Conservation (phyloP, 2,113 vertebrate genomes). For the Corynorhinus townsendii region DNA sequence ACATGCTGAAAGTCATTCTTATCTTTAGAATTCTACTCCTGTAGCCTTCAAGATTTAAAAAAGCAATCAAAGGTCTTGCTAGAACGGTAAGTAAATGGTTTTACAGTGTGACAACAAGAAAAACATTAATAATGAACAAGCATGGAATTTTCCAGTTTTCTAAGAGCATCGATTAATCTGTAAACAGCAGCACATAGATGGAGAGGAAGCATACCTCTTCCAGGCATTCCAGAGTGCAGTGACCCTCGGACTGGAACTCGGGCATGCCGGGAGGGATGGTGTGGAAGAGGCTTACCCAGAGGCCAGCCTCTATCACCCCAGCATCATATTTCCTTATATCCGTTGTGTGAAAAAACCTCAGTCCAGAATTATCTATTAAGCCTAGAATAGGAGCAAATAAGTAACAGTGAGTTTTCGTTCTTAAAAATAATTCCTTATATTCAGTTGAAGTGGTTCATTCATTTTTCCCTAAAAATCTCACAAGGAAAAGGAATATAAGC, state of each 20-base stretch:
- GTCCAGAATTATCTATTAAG: constrained; percentile 88
- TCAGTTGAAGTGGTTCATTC: neutral
- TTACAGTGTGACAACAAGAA: neutral
- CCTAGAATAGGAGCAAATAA: constrained; percentile 78
- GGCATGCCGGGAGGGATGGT: constrained; percentile 90
- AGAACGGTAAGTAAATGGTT: neutral
- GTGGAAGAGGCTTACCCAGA: constrained; percentile 93
- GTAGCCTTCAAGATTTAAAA: neutral
- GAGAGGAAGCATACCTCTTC: constrained; percentile 81
- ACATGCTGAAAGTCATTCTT: neutral
- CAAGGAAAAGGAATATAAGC: neutral
- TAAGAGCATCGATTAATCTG: neutral
- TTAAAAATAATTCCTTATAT: neutral
- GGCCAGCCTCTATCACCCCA: constrained; percentile 89
- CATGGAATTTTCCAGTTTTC: neutral
- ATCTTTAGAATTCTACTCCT: neutral
- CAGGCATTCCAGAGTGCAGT: constrained; percentile 90
- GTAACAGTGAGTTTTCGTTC: neutral
- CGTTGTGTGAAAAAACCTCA: constrained; percentile 85
- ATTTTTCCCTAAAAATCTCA: constrained; percentile 47
- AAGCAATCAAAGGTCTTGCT: neutral
- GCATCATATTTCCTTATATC: constrained; percentile 86
- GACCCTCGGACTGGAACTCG: constrained; percentile 88
- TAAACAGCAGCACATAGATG: neutral
- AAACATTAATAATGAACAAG: neutral